Evolutionary conservation across 2,888 invertebrate species (phyloP), one percentile per base, ranked within the genome.

Genomic region (Mayetiola destructor): DNA sequence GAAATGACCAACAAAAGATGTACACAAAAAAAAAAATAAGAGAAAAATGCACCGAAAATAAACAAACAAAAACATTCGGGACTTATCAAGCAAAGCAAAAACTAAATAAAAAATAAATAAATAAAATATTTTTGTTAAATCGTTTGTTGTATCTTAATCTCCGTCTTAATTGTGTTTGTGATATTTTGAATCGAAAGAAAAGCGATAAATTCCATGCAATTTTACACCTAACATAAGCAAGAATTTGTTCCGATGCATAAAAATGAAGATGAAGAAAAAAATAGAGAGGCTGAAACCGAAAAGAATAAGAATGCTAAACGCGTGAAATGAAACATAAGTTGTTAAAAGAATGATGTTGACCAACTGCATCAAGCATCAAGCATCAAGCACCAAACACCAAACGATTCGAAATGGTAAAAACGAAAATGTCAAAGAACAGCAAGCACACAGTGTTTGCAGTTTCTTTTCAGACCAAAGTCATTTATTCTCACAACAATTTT

Each of bases 101-200:
- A n/a, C n/a, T n/a, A n/a, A n/a, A n/a, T n/a, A n/a, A n/a, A n/a
- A n/a, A n/a, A n/a, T n/a, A n/a, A n/a, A n/a, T n/a, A n/a, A n/a
- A n/a, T n/a, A n/a, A n/a, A n/a, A n/a, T n/a, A n/a, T n/a, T n/a
- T n/a, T n/a, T 27, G 48, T 27, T 23, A 48, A 48, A 48, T 48
- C 48, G 48, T 48, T 48, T 48, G 48, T 48, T 48, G 48, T 48
- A 48, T 48, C 48, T 48, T 48, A 48, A 48, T 48, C 48, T 48
- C 27, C 27, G 20, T 48, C 48, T 48, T 48, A 48, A 48, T 48
- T 48, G 27, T 48, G 48, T 48, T 48, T 48, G 48, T 48, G 48
- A 48, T 48, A 48, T 48, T 48, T 48, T 48, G 23, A 27, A 27
- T 48, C 27, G 27, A 48, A 23, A 42, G 48, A 27, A 48, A 48